Conservation (phyloP, 2,113 vertebrate species). For the Neogale vison region DNA sequence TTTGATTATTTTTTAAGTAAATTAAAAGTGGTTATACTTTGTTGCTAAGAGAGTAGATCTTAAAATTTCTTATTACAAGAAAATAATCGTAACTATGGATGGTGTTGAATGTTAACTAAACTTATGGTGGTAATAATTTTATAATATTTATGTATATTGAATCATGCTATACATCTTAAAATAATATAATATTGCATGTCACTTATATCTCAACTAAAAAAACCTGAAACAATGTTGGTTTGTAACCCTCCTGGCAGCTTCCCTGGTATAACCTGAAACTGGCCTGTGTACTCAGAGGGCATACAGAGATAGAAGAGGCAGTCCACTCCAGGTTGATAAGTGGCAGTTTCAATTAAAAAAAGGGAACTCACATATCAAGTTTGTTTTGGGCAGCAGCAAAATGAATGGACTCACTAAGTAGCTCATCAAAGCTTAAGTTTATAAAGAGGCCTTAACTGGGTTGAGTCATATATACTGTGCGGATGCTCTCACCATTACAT, state of each 20-base stretch:
- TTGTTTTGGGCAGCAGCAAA: not conserved
- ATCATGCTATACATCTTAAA: not conserved
- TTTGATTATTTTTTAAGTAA: not conserved
- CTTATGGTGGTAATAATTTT: not conserved
- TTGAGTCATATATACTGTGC: not conserved
- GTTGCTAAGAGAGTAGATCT: not conserved
- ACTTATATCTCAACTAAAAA: not conserved
- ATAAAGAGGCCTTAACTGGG: not conserved
- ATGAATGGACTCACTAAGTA: not conserved
- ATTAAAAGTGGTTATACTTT: not conserved
- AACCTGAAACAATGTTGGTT: not conserved
- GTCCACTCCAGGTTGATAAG: not conserved
- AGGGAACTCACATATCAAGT: not conserved
- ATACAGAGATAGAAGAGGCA: not conserved
- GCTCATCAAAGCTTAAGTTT: not conserved
- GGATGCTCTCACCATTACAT: not conserved
- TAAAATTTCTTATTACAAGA: not conserved
- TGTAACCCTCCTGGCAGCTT: not conserved
- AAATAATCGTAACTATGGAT: not conserved
- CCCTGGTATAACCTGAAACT: not conserved
- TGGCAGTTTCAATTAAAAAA: not conserved
- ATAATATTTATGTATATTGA: not conserved
- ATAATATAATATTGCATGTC: not conserved
- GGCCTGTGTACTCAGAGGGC: not conserved
- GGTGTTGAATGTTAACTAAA: not conserved